Evolutionary conservation across 92 coral and sea anemone genomes (phyloP), one percentile per base, ranked within the genome.

Genomic region (Muricea muricata): DNA sequence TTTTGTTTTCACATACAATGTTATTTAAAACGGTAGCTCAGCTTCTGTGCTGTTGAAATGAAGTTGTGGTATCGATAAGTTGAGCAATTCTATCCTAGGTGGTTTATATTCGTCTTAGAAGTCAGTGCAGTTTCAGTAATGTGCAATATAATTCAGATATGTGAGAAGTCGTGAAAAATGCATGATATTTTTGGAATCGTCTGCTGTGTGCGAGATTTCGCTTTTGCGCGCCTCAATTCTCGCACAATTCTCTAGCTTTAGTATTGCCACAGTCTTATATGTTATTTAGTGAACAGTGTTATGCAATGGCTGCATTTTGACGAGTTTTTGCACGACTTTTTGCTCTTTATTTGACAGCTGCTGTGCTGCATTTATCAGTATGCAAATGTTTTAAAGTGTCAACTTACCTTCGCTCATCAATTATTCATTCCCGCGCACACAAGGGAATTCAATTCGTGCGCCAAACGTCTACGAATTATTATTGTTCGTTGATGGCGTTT

Each of bases 311-410:
- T 32, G 70, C 37, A 30, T 63, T 28, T 25, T 63, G 70, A 15
- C 37, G 37, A 63, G 4, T 13, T 63, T 32, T 63, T 31, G 37
- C n/a, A 20, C 28, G 30, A 13, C 70, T 63, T 63, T 63, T 63
- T 24, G 17, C 30, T 2, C 3, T 11, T 13, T 63, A 15, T 63
- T 63, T 63, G 70, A 63, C 70, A 63, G 70, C 70, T 63, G 70
- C 11, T 10, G 1, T 32, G 12, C 8, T 20, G 30, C 9, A 37
- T 63, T 13, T 52, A 52, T 63, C 70, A 9, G 70, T 63, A 63
- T 63, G 70, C 70, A 63, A 63, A 63, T 63, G 8, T 63, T 28
- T 15, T 21, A 6, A 0, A 63, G 70, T 63, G 70, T 63, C 70
- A 28, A 28, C 15, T 63, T 28, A 32, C 70, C 2, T 52, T 52